Base-by-base conservation (phyloP, 2,797 vertebrate genomes). In the Pangasius krempfi region DNA sequence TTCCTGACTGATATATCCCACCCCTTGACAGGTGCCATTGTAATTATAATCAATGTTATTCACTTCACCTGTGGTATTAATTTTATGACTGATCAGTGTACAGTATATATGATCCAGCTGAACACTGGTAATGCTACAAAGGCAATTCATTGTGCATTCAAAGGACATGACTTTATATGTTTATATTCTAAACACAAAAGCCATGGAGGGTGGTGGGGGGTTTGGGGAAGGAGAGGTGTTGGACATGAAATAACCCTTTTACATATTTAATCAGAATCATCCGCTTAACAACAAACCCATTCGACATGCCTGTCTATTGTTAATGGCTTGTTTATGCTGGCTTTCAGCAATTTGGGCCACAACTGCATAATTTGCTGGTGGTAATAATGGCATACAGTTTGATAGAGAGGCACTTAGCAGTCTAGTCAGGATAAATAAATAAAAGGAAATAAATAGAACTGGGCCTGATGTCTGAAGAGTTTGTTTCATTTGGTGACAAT, bases 241-340 rank as follows among this genome's bases (percentile, higher is more conserved):
- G 58, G 70, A 76, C 79, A 78, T 22, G 52, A 81, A 78, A 84
- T 40, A 33, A 52, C 62, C 54, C 56, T 44, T 60, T 78, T 82
- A 80, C 86, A 90, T 86, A 84, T 91, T 92, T 90, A 90, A 92
- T 90, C 72, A 90, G 90, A 88, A 83, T 75, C 88, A 79, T 82
- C 47, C 44, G 62, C 73, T 90, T 90, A 79, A 89, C 75, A 83
- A 86, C 66, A 80, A 64, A 47, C 87, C 80, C 62, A 68, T 87
- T 83, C 70, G 58, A 62, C 84, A 83, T 85, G 52, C 70, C 88
- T 85, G 84, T 88, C 78, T 83, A 56, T 85, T 84, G 85, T 87
- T 92, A 91, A 92, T 92, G 90, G 89, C 88, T 91, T 92, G 92
- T 92, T 92, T 92, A 89, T 92, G 91, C 90, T 89, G 85, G 89